Evolutionary conservation across 2,888 invertebrate species (phyloP).

Genomic region (Folsomia manolachei): DNA sequence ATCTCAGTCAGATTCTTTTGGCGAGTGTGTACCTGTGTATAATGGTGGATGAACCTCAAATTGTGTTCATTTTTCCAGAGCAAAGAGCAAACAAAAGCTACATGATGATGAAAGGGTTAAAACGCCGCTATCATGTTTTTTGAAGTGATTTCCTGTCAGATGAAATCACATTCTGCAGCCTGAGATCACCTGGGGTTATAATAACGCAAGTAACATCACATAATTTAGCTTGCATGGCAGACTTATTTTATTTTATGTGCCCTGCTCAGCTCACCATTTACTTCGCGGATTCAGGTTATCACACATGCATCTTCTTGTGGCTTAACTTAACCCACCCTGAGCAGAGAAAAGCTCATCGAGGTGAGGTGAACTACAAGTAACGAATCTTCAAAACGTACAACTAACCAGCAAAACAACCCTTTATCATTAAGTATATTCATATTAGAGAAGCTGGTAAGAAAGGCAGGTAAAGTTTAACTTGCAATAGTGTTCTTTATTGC

Average conservation of each 20-base stretch:
- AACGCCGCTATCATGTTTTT: conserved; percentile 21
- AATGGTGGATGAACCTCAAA: neutral
- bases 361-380: too few species aligned
- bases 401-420: neutral
- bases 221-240: neutral
- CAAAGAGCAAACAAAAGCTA: conserved; percentile 11
- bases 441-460: too few species aligned
- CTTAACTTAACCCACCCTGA: neutral
- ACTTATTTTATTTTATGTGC: conserved; percentile 6
- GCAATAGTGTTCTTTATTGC: neutral
- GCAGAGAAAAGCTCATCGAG: too few species aligned
- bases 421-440: too few species aligned
- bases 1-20: too few species aligned
- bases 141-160: conserved; percentile 23
- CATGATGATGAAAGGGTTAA: conserved; percentile 23
- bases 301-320: neutral
- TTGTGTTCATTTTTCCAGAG: conserved; percentile 1
- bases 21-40: too few species aligned
- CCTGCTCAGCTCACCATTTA: neutral
- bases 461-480: too few species aligned
- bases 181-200: conserved; percentile 20
- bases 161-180: conserved; percentile 14
- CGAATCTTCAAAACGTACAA: neutral
- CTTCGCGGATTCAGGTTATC: conserved; percentile 4
- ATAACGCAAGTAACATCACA: neutral